Percentiles rank a stretch among this genome's conserved stretches.
phyloP scores from a whole-genome alignment of 2,113 vertebrate species.

The Nesoenas mayeri region DNA sequence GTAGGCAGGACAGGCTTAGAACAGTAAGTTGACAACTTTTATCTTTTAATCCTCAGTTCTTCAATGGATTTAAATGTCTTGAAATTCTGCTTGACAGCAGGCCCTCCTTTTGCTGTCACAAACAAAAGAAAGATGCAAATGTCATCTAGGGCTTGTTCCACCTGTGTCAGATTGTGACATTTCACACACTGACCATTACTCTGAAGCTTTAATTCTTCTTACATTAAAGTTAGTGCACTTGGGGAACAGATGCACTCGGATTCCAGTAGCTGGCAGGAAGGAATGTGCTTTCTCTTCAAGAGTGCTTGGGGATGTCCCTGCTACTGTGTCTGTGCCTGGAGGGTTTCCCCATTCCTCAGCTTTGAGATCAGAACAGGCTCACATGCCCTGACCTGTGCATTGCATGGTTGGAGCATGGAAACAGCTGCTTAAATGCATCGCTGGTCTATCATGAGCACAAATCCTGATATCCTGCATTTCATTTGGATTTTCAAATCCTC shows the following conservation, averaged over 20 bases:
- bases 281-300: background rate
- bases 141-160: background rate
- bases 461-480: background rate
- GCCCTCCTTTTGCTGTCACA: background rate
- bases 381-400: rapidly evolving
- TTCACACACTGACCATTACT: background rate
- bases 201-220: background rate
- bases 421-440: background rate
- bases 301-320: background rate
- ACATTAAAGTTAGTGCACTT: rapidly evolving
- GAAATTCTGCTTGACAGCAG: slow-evolving; percentile 8
- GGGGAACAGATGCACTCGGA: background rate
- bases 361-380: background rate
- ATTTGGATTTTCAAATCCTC: background rate
- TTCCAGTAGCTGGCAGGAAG: background rate
- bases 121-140: background rate
- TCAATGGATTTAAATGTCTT: background rate
- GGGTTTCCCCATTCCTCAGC: background rate
- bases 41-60: slow-evolving; percentile 35
- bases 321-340: background rate
- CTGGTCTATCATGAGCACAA: rapidly evolving
- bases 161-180: background rate
- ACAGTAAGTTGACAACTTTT: background rate
- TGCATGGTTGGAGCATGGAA: background rate
- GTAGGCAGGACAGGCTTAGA: background rate